Conservation (phyloP, 53 echinoderm and acorn worm species). For the Holothuria scabra region DNA sequence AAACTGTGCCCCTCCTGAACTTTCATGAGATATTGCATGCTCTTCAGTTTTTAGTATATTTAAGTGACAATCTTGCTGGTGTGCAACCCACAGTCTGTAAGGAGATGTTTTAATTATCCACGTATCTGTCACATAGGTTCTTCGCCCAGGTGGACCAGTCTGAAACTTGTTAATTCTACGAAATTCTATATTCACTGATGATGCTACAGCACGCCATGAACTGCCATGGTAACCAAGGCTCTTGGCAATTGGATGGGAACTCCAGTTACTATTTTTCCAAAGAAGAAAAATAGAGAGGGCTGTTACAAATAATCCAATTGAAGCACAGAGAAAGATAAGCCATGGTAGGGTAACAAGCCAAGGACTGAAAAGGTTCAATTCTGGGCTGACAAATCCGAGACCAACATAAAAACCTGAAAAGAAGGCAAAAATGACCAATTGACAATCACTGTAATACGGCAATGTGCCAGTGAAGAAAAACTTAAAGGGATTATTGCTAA, state of each 20-base stretch:
- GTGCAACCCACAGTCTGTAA: slow-evolving; percentile 75
- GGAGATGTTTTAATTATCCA: slow-evolving; percentile 90
- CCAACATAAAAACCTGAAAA: slow-evolving; percentile 83
- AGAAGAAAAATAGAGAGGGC: slow-evolving; percentile 45
- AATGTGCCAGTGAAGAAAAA: too few species aligned
- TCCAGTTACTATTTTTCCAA: slow-evolving; percentile 76
- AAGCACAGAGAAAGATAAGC: slow-evolving; percentile 56
- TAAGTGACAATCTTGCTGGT: slow-evolving; percentile 87
- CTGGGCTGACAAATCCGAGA: slow-evolving; percentile 67
- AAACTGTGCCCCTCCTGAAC: slow-evolving; percentile 77
- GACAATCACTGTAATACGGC: too few species aligned
- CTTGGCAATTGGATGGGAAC: slow-evolving; percentile 77
- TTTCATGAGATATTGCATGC: slow-evolving; percentile 83
- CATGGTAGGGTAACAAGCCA: slow-evolving; percentile 44
- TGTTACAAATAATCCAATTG: slow-evolving; percentile 35
- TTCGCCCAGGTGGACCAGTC: slow-evolving; percentile 76
- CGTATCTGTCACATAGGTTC: slow-evolving; percentile 91
- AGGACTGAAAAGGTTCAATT: slow-evolving; percentile 60
- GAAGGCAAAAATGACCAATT: too few species aligned
- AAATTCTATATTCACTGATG: slow-evolving; percentile 82
- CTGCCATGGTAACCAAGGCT: slow-evolving; percentile 72
- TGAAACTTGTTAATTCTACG: slow-evolving; percentile 91
- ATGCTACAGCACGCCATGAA: slow-evolving; percentile 80
- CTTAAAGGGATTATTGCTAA: too few species aligned
- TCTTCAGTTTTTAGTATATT: slow-evolving; percentile 78